Evolutionary conservation across 2,113 vertebrate species (phyloP), one percentile per base, ranked within the genome.

Genomic region (Ariopsis seemanni): DNA sequence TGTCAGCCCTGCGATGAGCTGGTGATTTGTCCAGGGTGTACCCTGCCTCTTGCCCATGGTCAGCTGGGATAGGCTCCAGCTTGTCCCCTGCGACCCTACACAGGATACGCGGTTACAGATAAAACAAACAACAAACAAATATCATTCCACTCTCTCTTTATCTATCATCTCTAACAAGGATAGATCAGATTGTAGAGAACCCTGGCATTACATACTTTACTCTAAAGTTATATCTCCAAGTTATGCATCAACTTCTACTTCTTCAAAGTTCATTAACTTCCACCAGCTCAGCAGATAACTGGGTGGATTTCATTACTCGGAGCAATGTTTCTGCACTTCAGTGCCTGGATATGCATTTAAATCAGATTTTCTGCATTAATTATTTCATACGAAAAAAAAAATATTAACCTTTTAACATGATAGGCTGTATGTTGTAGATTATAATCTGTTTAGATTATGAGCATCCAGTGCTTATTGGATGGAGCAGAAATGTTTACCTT

Each of bases 81-180:
- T 42, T 42, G 34, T 1, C 34, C 34, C 34, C 34, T 0, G 34
- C 34, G 34, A 42, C 34, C 34, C 34, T 2, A 42, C 34, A 42
- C 34, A 1, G 34, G 34, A 42, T 42, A 42, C 2, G 34, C 34
- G 2, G 2, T 42, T 42, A 42, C 34, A 42, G 34, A 42, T 42
- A 42, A 42, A 42, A 2, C 34, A 42, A 42, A 42, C 34, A 42
- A 42, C 34, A 42, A 42, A 42, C 34, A 42, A 42, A 42, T 42
- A 42, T 42, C 9, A 78, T 75, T 57, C 34, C 15, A 25, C 58
- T 65, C 34, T 0, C 22, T 50, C 48, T 69, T 69, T 18, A 17
- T 60, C 27, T 10, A 27, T 17, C 15, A 34, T 27, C 81, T 79
- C 90, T 92, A 89, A 87, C 91, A 93, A 85, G 85, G 92, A 91